phyloP scores from a whole-genome alignment of 2,113 vertebrate species.

The Sprattus sprattus region DNA sequence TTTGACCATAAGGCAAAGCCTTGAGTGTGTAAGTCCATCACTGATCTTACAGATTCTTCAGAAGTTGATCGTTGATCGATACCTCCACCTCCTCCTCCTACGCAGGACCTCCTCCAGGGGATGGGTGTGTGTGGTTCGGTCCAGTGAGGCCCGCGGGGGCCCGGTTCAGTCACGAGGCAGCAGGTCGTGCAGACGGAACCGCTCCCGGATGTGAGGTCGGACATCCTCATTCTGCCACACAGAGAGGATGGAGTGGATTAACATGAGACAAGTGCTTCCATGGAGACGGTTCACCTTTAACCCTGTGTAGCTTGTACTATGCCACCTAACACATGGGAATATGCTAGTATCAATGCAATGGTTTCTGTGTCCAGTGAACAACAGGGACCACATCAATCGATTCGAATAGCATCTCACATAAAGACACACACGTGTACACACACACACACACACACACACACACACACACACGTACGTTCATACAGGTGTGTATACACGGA shows the following conservation, averaged over 20 bases:
- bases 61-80: slow-evolving; percentile 59
- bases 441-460: neutral
- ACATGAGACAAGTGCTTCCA: too few relatives aligned
- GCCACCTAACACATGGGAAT: neutral
- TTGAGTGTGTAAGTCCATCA: slow-evolving; percentile 12
- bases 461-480: neutral
- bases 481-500: neutral
- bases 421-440: neutral
- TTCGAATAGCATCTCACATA: neutral
- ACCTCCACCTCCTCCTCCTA: slow-evolving; percentile 37
- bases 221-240: slow-evolving; percentile 83
- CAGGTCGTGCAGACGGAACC: slow-evolving; percentile 89
- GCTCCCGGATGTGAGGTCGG: slow-evolving; percentile 87
- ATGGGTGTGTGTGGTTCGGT: slow-evolving; percentile 3
- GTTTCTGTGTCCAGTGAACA: neutral
- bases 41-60: slow-evolving; percentile 74
- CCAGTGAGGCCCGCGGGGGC: neutral
- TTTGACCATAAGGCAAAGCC: slow-evolving; percentile 85
- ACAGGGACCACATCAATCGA: neutral
- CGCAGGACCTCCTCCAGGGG: slow-evolving; percentile 27
- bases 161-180: slow-evolving; percentile 82
- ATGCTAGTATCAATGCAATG: neutral
- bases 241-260: neutral
- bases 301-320: too few relatives aligned
- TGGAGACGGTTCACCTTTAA: too few relatives aligned